Base-by-base conservation (phyloP, 1,140 invertebrate genomes). In the Callitettix versicolor region DNA sequence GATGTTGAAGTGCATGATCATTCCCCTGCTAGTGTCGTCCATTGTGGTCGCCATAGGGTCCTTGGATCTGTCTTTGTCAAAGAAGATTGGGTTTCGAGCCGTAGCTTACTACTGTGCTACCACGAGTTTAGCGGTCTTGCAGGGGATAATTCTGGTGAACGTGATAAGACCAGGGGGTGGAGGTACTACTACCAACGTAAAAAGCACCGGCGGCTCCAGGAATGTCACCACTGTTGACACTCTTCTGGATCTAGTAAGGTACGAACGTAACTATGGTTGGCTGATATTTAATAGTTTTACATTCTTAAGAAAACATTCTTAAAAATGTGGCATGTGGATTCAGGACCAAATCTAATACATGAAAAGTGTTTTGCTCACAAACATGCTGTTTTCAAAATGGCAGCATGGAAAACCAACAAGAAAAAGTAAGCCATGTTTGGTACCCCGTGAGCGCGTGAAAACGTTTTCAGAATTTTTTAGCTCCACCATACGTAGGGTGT, bases 1-100 rank as follows among this genome's bases (percentile, higher is more conserved):
- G 52, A 93, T 94, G 85, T 74, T 95, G 1, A 94, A 94, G 68
- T 82, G 82, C 54, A 76, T 95, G 20, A 94, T 95, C 64, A 79
- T 95, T 20, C 91, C 92, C 0, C 75, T 95, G 56, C 79, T 95
- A 57, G 80, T 93, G 5, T 83, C 89, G 0, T 92, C 88, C 15
- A 87, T 95, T 33, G 81, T 93, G 14, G 86, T 86, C 22, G 90
- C 90, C 4, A 87, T 94, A 49, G 90, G 88, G 24, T 84, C 82
- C 14, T 71, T 66, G 12, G 65, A 66, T 41, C 58, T 66, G 7
- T 58, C 51, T 15, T 50, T 65, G 12, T 64, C 62, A 3, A 61
- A 60, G 30, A 62, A 60, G 49, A 65, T 66, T 18, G 65, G 65
- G 0, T 42, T 55, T 11, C 46, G 62, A 9, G 63, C 65, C 30